These are phyloP conservation scores for Pristionchus arcanus DNA, from an alignment of 2,888 invertebrate genomes.

Conservation along the genomic window DNA sequence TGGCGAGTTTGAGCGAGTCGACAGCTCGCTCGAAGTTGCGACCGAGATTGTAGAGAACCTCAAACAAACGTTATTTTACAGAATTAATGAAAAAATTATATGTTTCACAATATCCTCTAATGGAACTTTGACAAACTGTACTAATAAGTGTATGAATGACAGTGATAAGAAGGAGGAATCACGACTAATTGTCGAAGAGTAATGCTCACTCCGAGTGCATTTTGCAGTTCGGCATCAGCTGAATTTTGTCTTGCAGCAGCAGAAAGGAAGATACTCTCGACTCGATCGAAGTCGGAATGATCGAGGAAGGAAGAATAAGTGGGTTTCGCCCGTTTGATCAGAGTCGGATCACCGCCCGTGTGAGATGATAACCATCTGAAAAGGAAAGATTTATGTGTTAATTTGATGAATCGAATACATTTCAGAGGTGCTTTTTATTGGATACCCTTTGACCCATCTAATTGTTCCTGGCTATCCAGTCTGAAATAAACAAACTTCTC, in stretches of 20 bases:
- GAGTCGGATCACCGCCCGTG: slow-evolving; percentile 23
- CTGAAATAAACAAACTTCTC: slow-evolving; percentile 80
- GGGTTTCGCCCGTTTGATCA: slow-evolving; percentile 24
- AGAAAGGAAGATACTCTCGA: slow-evolving; percentile 73
- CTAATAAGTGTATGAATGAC: no score
- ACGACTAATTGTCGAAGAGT: no score
- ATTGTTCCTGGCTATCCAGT: background rate
- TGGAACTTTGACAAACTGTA: no score
- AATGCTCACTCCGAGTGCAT: slow-evolving; percentile 84
- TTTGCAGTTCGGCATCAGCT: slow-evolving; percentile 76
- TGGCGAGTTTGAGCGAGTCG: slow-evolving; percentile 94
- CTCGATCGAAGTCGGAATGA: slow-evolving; percentile 61
- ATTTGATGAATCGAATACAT: no score
- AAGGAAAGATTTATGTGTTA: no score
- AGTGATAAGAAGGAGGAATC: no score
- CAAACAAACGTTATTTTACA: background rate
- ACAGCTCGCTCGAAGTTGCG: slow-evolving; percentile 96
- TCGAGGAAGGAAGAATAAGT: slow-evolving; percentile 66
- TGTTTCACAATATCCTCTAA: background rate
- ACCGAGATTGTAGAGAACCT: slow-evolving; percentile 91
- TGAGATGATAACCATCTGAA: slow-evolving; percentile 48
- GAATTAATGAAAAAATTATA: background rate
- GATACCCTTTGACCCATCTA: no score
- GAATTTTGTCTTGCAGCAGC: slow-evolving; percentile 65
- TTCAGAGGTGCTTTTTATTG: no score